Base-by-base conservation (phyloP, 2,888 invertebrate species). In the Gnatocerus cornutus region DNA sequence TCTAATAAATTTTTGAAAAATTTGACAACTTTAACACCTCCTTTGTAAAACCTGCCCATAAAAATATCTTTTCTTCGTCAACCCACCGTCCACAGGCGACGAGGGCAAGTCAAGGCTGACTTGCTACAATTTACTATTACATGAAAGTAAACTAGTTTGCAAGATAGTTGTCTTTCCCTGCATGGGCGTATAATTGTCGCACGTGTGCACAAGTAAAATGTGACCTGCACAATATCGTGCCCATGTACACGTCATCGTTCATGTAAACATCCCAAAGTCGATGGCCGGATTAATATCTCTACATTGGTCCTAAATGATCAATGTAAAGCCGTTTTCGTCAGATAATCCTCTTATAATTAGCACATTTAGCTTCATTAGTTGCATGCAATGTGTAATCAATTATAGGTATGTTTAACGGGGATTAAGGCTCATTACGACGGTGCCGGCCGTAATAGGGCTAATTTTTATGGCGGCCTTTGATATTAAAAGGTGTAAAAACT, bases 61-160 rank as follows among this genome's bases (percentile, higher is more conserved):
- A 21, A 21, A 21, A 21, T 21, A 33, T 33, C n/a, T 33, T 33
- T 43, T 16, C 27, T 12, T 33, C 45, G 59, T 55, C 55, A 9
- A 13, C 41, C 41, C 43, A 10, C 14, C 9, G 45, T 7, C 37
- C 7, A 8, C 9, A 37, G 69, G 58, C 58, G 62, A 10, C 46
- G 62, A 71, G 73, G 64, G 69, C 58, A 74, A 71, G 63, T 70
- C 71, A 74, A 74, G 73, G 74, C 64, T 71, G 69, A 71, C 63
- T 71, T 67, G 59, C 68, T 70, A 66, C 68, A 73, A 74, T 73
- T 74, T 72, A 72, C 69, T 72, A 70, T 72, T 72, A 71, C 72
- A 71, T 71, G 74, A 74, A 71, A 72, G 72, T 65, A 74, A 72
- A 72, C 69, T 71, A 74, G 71, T 74, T 74, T 71, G 41, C 27